These are phyloP conservation scores for Gulo gulo DNA, from an alignment of 2,113 vertebrate species.

Conservation along the genomic window DNA sequence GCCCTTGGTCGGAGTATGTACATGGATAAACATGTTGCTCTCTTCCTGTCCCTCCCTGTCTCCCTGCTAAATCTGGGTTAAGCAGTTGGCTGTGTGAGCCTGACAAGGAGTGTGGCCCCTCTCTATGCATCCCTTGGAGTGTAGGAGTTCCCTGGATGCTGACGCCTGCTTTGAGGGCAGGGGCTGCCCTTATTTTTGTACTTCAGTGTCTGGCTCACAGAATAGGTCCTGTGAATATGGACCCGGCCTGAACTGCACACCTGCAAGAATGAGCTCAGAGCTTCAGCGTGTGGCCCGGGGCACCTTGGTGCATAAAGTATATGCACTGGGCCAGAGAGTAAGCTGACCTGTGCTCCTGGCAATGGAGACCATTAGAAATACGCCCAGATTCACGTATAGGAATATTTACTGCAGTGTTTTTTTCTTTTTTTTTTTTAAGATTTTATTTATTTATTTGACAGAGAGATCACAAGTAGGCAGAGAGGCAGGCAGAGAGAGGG, in stretches of 20 bases:
- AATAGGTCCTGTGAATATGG: not conserved
- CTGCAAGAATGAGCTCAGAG: not conserved
- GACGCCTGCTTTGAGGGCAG: not conserved
- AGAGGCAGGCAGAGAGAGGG: no score
- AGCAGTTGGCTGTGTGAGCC: not conserved
- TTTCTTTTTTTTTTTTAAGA: no score
- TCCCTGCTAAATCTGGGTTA: not conserved
- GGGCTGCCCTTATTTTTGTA: not conserved
- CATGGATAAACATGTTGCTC: rapidly evolving
- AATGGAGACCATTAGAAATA: not conserved
- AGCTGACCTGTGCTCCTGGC: not conserved
- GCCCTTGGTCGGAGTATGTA: not conserved
- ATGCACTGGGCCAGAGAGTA: no score
- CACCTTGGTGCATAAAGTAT: rapidly evolving
- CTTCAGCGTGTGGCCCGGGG: not conserved
- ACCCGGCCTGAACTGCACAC: no score
- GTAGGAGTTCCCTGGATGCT: not conserved
- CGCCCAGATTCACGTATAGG: no score
- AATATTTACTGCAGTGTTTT: not conserved
- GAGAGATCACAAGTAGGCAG: no score
- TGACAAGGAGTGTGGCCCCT: not conserved
- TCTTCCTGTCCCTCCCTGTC: not conserved
- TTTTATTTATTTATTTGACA: no score
- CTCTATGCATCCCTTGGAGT: rapidly evolving
- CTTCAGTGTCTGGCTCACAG: not conserved